These are phyloP conservation scores for Napeogenes sylphis DNA, from an alignment of 2,888 invertebrate genomes.

Conservation along the genomic window DNA sequence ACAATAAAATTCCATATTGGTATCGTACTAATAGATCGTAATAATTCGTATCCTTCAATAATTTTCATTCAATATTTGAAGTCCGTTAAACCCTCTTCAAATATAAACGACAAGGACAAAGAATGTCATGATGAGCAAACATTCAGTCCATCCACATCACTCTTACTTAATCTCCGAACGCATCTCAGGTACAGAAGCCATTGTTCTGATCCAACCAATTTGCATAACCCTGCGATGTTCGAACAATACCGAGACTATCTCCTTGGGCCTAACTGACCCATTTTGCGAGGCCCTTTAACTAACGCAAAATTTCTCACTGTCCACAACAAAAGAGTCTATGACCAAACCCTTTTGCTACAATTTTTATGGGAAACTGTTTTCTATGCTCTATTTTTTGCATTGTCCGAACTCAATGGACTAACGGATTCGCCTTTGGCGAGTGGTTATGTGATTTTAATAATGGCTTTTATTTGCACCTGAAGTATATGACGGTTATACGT, in stretches of 20 bases:
- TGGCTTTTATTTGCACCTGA: constrained; percentile 46
- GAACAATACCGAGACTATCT: constrained; percentile 46
- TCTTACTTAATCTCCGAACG: constrained; percentile 35
- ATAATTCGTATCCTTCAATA: too few relatives aligned
- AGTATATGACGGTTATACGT: constrained; percentile 60
- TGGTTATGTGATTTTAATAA: constrained; percentile 66
- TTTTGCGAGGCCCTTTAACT: constrained; percentile 55
- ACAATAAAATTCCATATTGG: too few relatives aligned
- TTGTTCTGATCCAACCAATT: constrained; percentile 55
- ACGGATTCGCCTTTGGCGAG: constrained; percentile 68
- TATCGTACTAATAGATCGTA: too few relatives aligned
- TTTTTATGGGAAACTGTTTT: constrained; percentile 73
- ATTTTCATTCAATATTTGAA: too few relatives aligned
- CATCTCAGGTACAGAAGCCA: constrained; percentile 45
- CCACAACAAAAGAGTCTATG: constrained; percentile 61
- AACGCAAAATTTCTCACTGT: constrained; percentile 72
- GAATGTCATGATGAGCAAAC: constrained; percentile 16
- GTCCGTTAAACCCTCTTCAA: not conserved
- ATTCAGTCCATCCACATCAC: constrained; percentile 24
- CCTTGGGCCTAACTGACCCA: constrained; percentile 64
- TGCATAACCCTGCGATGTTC: constrained; percentile 66
- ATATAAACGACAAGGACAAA: constrained; percentile 12
- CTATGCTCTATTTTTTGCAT: constrained; percentile 76
- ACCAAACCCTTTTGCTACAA: constrained; percentile 66
- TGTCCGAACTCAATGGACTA: constrained; percentile 58